Evolutionary conservation across 30 jellyfish, hydroid and myxozoan species (phyloP), one percentile per base, ranked within the genome.

Genomic region (Turritopsis dohrnii): DNA sequence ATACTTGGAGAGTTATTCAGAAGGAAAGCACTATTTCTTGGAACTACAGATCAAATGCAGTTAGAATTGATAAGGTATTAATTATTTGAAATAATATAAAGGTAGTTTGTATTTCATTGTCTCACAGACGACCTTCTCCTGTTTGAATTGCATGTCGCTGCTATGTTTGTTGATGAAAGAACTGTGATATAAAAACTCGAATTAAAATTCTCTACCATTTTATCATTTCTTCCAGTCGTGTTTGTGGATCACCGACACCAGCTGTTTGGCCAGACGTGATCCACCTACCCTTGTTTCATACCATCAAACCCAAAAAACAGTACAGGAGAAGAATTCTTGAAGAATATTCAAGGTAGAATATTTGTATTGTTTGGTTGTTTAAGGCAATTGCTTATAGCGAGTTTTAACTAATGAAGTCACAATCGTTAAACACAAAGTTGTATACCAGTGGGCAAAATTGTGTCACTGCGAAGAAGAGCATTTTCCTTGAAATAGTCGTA

Each of bases 181-280:
- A n/a, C n/a, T n/a, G n/a, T n/a, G n/a, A n/a, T n/a, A n/a, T n/a
- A n/a, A n/a, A n/a, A n/a, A n/a, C n/a, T n/a, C n/a, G n/a, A n/a
- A n/a, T n/a, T n/a, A n/a, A n/a, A n/a, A n/a, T n/a, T n/a, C n/a
- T n/a, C n/a, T n/a, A n/a, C n/a, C n/a, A n/a, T n/a, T n/a, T n/a
- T n/a, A n/a, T n/a, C n/a, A n/a, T 69, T 9, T 69, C 16, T 54
- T 85, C 13, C 84, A 95, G 99, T 83, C 96, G 93, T 29, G 82
- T 89, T 16, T 95, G 99, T 80, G 99, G 99, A 1, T 76, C 96
- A 1, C 99, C 99, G 71, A 84, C 97, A 1, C 99, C 97, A 24
- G 96, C 97, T 0, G 93, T 85, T 19, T 95, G 99, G 99, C 99
- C 99, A 19, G 97, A 87, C 71, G 99, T 95, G 54, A 90, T 90